Evolutionary conservation across 1,140 invertebrate genomes (phyloP).

Genomic region (Musca vetustissima): DNA sequence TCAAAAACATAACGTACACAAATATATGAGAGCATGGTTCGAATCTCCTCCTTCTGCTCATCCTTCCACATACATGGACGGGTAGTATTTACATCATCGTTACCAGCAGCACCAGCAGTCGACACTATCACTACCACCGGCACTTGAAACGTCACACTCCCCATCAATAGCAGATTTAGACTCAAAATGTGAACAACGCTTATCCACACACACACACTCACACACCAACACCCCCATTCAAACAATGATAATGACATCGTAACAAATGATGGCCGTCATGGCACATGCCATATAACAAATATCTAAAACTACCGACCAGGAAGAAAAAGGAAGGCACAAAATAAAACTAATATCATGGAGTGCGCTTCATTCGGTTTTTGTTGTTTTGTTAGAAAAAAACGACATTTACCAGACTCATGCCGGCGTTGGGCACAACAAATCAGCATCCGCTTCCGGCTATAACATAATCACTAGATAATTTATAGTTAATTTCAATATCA

Average conservation of each 20-base stretch:
- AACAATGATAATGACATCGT: conserved; percentile 19
- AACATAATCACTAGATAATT: conserved; percentile 1
- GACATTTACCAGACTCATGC: not conserved
- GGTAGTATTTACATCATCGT: not conserved
- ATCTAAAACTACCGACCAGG: not conserved
- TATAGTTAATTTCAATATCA: conserved; percentile 12
- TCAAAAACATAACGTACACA: conserved; percentile 19
- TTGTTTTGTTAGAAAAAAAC: not conserved
- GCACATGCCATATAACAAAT: conserved; percentile 5
- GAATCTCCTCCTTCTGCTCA: not conserved
- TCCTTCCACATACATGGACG: too few relatives aligned
- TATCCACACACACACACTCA: not conserved
- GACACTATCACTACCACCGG: too few relatives aligned
- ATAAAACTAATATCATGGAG: conserved; percentile 9
- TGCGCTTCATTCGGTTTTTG: not conserved
- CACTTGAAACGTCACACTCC: too few relatives aligned
- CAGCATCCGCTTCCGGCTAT: conserved; percentile 20
- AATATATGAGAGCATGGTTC: conserved; percentile 5
- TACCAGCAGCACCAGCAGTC: not conserved
- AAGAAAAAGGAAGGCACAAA: not conserved
- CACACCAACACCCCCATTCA: not conserved
- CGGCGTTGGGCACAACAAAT: conserved; percentile 4
- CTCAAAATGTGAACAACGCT: too few relatives aligned
- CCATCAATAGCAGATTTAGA: too few relatives aligned
- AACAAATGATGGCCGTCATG: conserved; percentile 15